These are phyloP conservation scores for Meriones psammophilus DNA, from an alignment of 2,797 vertebrate species.

Conservation along the genomic window DNA sequence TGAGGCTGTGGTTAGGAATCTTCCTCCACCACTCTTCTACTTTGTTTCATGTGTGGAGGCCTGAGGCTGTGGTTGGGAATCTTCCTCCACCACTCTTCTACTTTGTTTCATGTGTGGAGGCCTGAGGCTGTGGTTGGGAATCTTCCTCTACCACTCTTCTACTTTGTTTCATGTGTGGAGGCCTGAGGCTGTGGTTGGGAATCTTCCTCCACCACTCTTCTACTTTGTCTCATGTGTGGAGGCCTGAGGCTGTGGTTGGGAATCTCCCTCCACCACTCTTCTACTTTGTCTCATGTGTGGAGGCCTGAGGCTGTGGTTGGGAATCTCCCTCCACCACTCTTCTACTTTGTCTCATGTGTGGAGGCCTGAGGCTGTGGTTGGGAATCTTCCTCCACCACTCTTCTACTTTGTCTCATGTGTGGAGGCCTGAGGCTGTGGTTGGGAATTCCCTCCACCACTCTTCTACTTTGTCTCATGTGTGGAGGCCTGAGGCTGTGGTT, in stretches of 20 bases:
- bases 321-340: not conserved
- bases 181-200: no score
- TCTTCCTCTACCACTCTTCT: not conserved
- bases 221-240: not conserved
- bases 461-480: not conserved
- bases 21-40: not conserved
- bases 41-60: not conserved
- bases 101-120: not conserved
- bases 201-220: not conserved
- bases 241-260: no score
- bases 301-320: no score
- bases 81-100: not conserved
- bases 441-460: not conserved
- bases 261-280: not conserved
- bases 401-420: not conserved
- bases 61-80: no score
- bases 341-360: not conserved
- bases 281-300: not conserved
- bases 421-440: not conserved
- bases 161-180: not conserved
- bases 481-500: not conserved
- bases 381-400: not conserved
- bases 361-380: no score
- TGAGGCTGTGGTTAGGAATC: no score
- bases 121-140: no score